Evolutionary conservation across 1,140 invertebrate genomes (phyloP), one percentile per base, ranked within the genome.

Genomic region (Caerostris extrusa): DNA sequence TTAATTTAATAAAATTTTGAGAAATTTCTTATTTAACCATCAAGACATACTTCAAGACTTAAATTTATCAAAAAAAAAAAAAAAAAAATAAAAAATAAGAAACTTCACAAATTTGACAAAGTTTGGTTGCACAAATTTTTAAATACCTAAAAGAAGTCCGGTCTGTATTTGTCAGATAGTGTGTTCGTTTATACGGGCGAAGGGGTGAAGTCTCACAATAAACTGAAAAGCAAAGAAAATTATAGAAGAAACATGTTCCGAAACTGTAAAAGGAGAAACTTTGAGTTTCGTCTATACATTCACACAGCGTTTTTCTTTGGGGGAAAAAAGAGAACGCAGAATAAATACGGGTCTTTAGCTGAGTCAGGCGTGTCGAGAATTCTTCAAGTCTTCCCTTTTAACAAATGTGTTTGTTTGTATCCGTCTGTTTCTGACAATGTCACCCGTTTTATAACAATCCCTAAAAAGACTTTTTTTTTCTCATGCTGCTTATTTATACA

Each of bases 321-420:
- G 34, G 34, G 2, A 34, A 34, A 34, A n/a, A n/a, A n/a, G n/a
- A 34, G 2, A 2, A 34, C 19, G 10, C 14, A 82, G 69, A 34
- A 82, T 91, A 91, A 91, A 82, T 91, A 91, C 67, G 71, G 71
- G 71, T 91, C 90, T 91, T 91, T 81, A 91, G 90, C 90, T 91
- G 90, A 91, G 19, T 91, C 90, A 91, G 90, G 71, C 90, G 90
- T 91, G 67, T 77, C 90, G 19, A 58, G 90, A 77, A 77, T 91
- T 90, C 58, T 90, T 90, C 88, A n/a, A n/a, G 53, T 90, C 67
- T 90, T 90, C 88, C 88, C 60, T 67, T 82, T 60, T 55, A 91
- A 91, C 69, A 91, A 91, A 77, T 91, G 90, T 91, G 82, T 34
- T 82, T 90, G 69, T 82, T 82, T 91, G 90, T 77, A 91, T 8